A percentile compares a stretch with the other conserved stretches of the same genome.
These are phyloP conservation scores for fruit fly (Drosophila melanogaster) DNA, from an alignment of 1,140 invertebrate genomes.

Conservation along the genomic window DNA sequence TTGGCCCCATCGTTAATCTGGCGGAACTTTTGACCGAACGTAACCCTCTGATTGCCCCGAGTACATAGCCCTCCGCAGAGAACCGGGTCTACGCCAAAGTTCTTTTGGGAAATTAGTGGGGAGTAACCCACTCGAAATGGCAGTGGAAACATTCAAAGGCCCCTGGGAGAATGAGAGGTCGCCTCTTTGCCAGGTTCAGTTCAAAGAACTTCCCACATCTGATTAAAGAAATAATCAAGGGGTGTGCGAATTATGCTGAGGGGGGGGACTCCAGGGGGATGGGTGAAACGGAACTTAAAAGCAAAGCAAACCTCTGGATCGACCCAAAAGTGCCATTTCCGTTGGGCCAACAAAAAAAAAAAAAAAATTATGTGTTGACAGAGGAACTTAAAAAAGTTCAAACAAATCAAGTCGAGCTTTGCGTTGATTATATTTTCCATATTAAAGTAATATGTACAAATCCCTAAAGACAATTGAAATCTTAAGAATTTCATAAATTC, in stretches of 20 bases:
- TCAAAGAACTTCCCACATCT: slow-evolving; percentile 47
- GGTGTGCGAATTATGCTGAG: slow-evolving; percentile 23
- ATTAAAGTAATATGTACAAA: background rate
- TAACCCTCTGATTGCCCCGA: slow-evolving; percentile 2
- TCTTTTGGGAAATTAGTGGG: slow-evolving; percentile 51
- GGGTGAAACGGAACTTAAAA: slow-evolving; percentile 2
- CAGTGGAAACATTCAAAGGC: slow-evolving; percentile 21
- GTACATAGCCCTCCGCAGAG: slow-evolving; percentile 14
- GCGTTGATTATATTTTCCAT: background rate
- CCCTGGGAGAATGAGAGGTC: slow-evolving; percentile 31
- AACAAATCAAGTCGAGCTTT: background rate
- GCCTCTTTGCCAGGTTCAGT: slow-evolving; percentile 18
- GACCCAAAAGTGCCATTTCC: slow-evolving; percentile 70
- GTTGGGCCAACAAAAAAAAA: slow-evolving; percentile 21
- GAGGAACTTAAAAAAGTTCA: background rate
- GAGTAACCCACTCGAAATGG: slow-evolving; percentile 30
- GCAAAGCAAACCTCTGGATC: slow-evolving; percentile 35
- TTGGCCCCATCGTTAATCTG: slow-evolving; percentile 37
- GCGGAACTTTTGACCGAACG: slow-evolving; percentile 33
- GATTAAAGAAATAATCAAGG: slow-evolving; percentile 46
- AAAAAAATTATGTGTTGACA: slow-evolving; percentile 4
- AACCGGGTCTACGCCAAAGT: slow-evolving; percentile 16
- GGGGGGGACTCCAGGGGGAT: background rate
- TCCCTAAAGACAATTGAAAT: too few species aligned
- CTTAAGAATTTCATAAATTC: too few species aligned